Conservation (phyloP, 2,113 vertebrate genomes). For the Brachypteracias leptosomus region DNA sequence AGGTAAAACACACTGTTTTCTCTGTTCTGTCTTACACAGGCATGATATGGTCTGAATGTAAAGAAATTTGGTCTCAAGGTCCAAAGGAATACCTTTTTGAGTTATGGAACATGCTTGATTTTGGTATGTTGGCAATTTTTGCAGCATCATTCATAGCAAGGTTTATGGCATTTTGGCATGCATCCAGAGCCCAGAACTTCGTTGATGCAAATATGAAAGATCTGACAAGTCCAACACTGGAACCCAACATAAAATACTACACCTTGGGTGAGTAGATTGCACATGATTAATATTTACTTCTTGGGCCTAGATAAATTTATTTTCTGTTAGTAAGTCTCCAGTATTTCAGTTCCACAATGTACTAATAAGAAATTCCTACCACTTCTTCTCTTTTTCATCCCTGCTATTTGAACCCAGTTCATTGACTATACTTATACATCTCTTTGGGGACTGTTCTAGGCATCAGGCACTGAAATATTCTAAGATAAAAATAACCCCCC, state of each 20-base stretch:
- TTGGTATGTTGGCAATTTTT: conserved; percentile 94
- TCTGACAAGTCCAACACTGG: conserved; percentile 81
- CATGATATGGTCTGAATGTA: conserved; percentile 97
- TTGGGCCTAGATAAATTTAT: background rate
- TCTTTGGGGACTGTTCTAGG: background rate
- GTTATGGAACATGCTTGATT: conserved; percentile 96
- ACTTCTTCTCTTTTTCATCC: background rate
- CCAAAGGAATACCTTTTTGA: conserved; percentile 94
- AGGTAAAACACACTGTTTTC: background rate
- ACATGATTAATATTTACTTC: background rate
- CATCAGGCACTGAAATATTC: background rate
- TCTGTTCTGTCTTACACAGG: conserved; percentile 73
- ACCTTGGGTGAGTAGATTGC: conserved; percentile 85
- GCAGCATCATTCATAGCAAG: conserved; percentile 92
- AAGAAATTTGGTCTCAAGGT: conserved; percentile 93
- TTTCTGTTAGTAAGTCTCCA: background rate
- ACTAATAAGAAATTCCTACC: background rate
- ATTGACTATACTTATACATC: background rate
- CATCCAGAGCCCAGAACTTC: conserved; percentile 87
- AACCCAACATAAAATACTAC: conserved; percentile 90
- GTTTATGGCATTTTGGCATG: conserved; percentile 96
- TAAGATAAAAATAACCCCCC: background rate
- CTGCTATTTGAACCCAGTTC: background rate
- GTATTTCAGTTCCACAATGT: background rate
- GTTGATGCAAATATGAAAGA: conserved; percentile 83